phyloP scores from a whole-genome alignment of 2,113 vertebrate species.

The Vimba vimba region DNA sequence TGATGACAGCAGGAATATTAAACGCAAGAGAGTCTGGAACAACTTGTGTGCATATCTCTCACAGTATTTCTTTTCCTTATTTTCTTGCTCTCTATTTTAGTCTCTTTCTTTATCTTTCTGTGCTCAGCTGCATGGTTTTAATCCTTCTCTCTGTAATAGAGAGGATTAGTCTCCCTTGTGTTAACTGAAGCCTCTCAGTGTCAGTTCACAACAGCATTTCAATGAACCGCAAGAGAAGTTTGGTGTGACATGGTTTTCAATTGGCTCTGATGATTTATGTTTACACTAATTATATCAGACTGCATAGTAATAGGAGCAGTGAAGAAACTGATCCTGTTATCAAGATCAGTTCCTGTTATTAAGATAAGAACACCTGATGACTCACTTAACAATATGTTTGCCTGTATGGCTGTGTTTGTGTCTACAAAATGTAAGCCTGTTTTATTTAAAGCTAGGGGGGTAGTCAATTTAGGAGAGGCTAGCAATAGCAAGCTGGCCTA shows the following conservation, averaged over 20 bases:
- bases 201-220: constrained; percentile 18
- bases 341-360: constrained; percentile 4
- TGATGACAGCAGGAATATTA: background rate
- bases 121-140: constrained; percentile 19
- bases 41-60: background rate
- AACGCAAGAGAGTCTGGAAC: background rate
- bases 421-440: background rate
- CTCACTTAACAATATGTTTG: constrained; percentile 8
- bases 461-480: background rate
- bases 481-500: no score
- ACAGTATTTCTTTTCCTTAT: background rate
- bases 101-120: background rate
- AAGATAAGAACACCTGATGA: background rate
- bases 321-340: constrained; percentile 12
- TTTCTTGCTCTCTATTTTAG: background rate
- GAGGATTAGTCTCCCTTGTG: constrained; percentile 10
- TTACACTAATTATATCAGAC: constrained; percentile 25
- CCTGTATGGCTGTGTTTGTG: background rate
- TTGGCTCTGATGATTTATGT: background rate
- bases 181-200: constrained; percentile 1
- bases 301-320: constrained; percentile 8
- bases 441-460: background rate
- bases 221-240: constrained; percentile 4
- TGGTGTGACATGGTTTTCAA: background rate
- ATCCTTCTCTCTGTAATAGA: constrained; percentile 14